A percentile compares a stretch with the other conserved stretches of the same genome.
These are phyloP conservation scores for Furcifer pardalis DNA, from an alignment of 2,797 vertebrate genomes.

Conservation along the genomic window DNA sequence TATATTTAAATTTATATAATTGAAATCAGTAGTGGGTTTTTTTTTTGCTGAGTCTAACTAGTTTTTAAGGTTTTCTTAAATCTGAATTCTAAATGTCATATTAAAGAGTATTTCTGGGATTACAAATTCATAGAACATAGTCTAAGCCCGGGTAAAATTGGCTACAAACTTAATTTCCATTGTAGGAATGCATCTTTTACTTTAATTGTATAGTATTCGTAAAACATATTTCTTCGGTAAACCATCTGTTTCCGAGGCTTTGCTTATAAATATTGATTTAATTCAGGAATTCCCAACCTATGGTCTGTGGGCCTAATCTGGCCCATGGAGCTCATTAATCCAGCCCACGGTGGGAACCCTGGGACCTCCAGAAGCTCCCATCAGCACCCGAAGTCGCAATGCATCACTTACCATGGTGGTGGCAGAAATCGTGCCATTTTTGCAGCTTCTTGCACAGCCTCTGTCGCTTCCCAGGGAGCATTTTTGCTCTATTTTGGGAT, in stretches of 20 bases:
- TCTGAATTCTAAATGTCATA: background rate
- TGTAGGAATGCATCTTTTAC: background rate
- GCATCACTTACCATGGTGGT: no score
- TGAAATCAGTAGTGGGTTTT: background rate
- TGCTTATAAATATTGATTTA: background rate
- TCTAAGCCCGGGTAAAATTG: background rate
- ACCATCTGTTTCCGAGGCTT: background rate
- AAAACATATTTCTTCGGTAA: background rate
- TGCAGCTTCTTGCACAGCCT: no score
- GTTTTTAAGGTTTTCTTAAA: background rate
- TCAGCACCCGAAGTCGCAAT: no score
- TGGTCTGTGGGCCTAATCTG: no score
- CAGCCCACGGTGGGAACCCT: no score
- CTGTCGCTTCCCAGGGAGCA: no score
- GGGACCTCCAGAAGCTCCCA: no score
- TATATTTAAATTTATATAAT: background rate
- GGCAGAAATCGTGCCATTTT: no score
- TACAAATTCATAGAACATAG: background rate
- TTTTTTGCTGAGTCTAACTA: background rate
- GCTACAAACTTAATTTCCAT: background rate
- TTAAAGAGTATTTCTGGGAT: background rate
- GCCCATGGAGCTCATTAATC: no score
- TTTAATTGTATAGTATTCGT: background rate
- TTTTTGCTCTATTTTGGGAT: no score
- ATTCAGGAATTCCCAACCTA: no score